Evolutionary conservation across 2,113 vertebrate genomes (phyloP).

Genomic region (Sturnus vulgaris): DNA sequence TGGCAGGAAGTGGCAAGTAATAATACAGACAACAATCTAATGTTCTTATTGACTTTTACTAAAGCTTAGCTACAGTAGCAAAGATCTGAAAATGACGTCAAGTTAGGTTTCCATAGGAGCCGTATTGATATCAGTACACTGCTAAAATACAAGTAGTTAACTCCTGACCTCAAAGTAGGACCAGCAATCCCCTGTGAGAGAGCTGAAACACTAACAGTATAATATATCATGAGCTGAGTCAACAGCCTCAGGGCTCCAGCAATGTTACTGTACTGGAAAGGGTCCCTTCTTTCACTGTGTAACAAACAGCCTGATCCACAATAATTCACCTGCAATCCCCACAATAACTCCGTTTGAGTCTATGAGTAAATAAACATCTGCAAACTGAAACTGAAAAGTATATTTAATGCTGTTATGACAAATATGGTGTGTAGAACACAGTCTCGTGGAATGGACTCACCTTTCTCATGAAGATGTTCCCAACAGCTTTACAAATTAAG

Average conservation of each 20-base stretch:
- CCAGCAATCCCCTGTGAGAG: slow-evolving; percentile 67
- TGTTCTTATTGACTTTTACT: slow-evolving; percentile 88
- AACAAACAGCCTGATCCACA: slow-evolving; percentile 59
- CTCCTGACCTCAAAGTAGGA: slow-evolving; percentile 78
- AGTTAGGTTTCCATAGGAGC: slow-evolving; percentile 82
- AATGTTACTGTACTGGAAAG: slow-evolving; percentile 41
- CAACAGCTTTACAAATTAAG: neutral
- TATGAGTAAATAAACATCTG: slow-evolving; percentile 56
- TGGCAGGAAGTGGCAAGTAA: slow-evolving; percentile 83
- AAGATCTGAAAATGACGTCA: slow-evolving; percentile 81
- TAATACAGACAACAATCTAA: slow-evolving; percentile 87
- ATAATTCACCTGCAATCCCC: slow-evolving; percentile 42
- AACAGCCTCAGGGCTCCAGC: slow-evolving; percentile 63
- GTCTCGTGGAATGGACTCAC: neutral
- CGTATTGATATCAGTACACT: slow-evolving; percentile 76
- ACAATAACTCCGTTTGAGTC: slow-evolving; percentile 62
- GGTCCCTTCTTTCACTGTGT: slow-evolving; percentile 41
- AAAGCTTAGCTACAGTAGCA: slow-evolving; percentile 71
- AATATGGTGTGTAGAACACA: neutral
- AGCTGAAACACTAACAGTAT: slow-evolving; percentile 66
- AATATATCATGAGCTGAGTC: slow-evolving; percentile 74
- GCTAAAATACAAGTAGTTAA: slow-evolving; percentile 83
- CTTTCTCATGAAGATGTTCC: neutral
- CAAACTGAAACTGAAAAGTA: neutral
- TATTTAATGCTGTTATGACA: neutral